Base-by-base conservation (phyloP, 2,888 invertebrate genomes). In the Cenopis cana region DNA sequence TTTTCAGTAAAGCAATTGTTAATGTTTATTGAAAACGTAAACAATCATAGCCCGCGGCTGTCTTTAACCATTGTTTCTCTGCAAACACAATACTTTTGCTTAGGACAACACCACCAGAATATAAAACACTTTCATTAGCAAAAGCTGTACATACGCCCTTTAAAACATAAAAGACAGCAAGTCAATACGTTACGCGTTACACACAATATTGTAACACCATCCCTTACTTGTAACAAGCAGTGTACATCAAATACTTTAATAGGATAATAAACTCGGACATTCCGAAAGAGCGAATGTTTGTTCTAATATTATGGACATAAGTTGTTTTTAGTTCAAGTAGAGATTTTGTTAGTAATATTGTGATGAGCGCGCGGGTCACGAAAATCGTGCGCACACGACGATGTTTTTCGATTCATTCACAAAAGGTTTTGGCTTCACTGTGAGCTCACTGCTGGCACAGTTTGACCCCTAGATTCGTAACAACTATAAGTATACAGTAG, bases 371-470 rank as follows among this genome's bases (percentile, higher is more conserved):
- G 77, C 79, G 75, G 77, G 80, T 85, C 85, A 85, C 85, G 85
- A 77, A 80, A 75, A 77, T 82, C 85, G 85, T 85, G 84, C 77
- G 75, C 77, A 77, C 85, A 82, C 82, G 84, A 83, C 79, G 76
- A 78, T 78, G 75, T 73, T 79, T 72, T 24, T n/a, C n/a, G 4
- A 46, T 46, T 46, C n/a, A 24, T n/a, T 14, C 14, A n/a, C n/a
- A 46, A 46, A 12, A n/a, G 8, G 33, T 46, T 41, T 12, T 46
- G 6, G 1, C 33, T 33, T n/a, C 6, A 46, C 14, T 46, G 46
- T 41, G 41, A 5, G 33, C 33, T 41, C n/a, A 12, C 14, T 14
- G 14, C 14, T 14, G 14, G 46, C 12, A 46, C n/a, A 46, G 12
- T 0, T 14, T n/a, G 46, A 46, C 46, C 46, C 46, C 46, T 14